Evolutionary conservation across 2,888 invertebrate species (phyloP).

Genomic region (Diarsia brunnea): DNA sequence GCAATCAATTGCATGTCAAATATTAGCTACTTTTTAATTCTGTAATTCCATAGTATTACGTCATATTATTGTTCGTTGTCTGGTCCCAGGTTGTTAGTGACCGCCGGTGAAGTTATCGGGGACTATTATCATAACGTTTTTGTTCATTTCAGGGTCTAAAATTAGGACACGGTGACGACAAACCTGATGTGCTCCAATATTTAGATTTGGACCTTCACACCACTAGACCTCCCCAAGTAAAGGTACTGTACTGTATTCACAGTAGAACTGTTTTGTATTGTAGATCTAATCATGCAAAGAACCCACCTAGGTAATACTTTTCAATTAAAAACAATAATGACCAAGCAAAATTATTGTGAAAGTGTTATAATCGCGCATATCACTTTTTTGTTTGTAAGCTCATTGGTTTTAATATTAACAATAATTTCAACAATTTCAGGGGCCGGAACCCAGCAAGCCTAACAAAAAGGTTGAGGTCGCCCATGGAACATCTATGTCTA

Average conservation of each 20-base stretch:
- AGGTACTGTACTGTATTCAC: slow-evolving; percentile 66
- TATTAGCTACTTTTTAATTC: background rate
- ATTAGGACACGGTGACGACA: slow-evolving; percentile 68
- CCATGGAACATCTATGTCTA: slow-evolving; percentile 78
- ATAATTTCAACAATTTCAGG: slow-evolving; percentile 61
- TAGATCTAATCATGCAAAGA: background rate
- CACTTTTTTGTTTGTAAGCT: background rate
- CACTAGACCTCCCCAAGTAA: slow-evolving; percentile 77
- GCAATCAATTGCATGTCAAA: background rate
- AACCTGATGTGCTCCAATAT: slow-evolving; percentile 92
- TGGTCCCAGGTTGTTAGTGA: background rate
- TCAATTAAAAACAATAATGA: background rate
- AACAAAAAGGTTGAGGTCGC: slow-evolving; percentile 66
- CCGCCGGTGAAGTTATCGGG: background rate
- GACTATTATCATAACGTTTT: background rate
- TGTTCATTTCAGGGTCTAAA: slow-evolving; percentile 67
- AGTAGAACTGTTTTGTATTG: slow-evolving; percentile 24
- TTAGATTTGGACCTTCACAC: slow-evolving; percentile 95
- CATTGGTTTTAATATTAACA: background rate
- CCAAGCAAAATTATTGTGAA: background rate
- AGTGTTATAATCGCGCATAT: background rate
- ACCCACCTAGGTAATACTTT: background rate
- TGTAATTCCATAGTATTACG: background rate
- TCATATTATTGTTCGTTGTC: background rate
- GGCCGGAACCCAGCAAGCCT: slow-evolving; percentile 67